Evolutionary conservation across 2,113 vertebrate genomes (phyloP).

Genomic region (Rhinolophus sinicus): DNA sequence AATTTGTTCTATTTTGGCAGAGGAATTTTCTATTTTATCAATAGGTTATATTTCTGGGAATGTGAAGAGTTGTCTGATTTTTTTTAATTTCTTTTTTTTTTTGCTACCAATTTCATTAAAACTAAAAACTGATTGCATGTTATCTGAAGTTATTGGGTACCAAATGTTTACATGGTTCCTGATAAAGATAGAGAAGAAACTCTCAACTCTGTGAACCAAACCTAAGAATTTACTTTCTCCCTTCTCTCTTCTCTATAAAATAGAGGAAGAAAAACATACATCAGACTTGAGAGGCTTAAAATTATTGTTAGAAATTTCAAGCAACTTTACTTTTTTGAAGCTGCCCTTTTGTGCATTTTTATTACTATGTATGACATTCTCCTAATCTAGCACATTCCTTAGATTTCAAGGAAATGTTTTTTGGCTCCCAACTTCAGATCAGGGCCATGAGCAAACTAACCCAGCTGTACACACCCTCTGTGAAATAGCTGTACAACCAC

Average conservation of each 20-base stretch:
- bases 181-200: not conserved
- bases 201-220: conserved; percentile 26
- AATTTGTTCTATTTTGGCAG: not conserved
- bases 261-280: not conserved
- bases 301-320: not conserved
- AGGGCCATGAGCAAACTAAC: not conserved
- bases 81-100: not conserved
- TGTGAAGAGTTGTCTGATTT: not conserved
- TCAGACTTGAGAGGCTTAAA: not conserved
- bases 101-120: not conserved
- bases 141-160: not conserved
- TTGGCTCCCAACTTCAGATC: not conserved
- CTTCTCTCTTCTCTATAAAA: not conserved
- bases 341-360: not conserved
- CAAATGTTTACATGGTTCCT: not conserved
- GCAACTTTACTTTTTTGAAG: conserved; percentile 28
- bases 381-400: not conserved
- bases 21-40: not conserved
- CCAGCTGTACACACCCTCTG: not conserved
- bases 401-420: conserved; percentile 59
- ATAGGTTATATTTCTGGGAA: not conserved
- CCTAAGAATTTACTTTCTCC: not conserved
- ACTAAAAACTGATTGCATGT: not conserved
- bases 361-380: not conserved
- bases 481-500: not conserved